Evolutionary conservation across 2,113 vertebrate genomes (phyloP).

Genomic region (Sclerurus mexicanus): DNA sequence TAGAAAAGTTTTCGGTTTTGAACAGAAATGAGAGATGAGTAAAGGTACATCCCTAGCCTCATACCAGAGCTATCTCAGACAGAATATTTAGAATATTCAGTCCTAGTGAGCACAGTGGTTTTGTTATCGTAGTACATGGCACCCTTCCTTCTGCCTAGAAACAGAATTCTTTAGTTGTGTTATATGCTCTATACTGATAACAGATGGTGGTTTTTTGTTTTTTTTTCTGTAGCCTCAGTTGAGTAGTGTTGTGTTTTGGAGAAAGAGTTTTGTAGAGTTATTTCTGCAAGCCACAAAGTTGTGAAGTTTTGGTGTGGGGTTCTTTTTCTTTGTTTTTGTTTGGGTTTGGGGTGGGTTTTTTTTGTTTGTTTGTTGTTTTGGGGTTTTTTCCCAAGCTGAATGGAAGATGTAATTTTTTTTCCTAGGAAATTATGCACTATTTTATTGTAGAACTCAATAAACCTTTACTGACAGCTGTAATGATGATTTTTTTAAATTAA

Average conservation of each 20-base stretch:
- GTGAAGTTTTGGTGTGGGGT: neutral
- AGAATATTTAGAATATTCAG: constrained; percentile 26
- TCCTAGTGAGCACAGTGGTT: neutral
- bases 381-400: neutral
- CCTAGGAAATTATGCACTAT: neutral
- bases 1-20: neutral
- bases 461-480: neutral
- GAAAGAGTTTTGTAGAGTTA: neutral
- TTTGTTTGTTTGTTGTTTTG: neutral
- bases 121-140: neutral
- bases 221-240: constrained; percentile 15
- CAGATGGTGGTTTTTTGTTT: constrained; percentile 26
- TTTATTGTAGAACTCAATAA: neutral
- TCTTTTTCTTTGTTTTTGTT: neutral
- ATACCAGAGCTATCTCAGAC: neutral
- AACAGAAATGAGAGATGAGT: neutral
- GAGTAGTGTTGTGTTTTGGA: neutral
- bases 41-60: neutral
- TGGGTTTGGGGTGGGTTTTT: too few relatives aligned
- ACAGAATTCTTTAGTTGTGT: constrained; percentile 29
- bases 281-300: constrained; percentile 15
- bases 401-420: neutral
- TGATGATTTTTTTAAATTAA: constrained; percentile 34
- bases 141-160: constrained; percentile 30
- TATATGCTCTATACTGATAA: constrained; percentile 18